Evolutionary conservation across 2,797 vertebrate genomes (phyloP).

Genomic region (Sebastes flavidus): DNA sequence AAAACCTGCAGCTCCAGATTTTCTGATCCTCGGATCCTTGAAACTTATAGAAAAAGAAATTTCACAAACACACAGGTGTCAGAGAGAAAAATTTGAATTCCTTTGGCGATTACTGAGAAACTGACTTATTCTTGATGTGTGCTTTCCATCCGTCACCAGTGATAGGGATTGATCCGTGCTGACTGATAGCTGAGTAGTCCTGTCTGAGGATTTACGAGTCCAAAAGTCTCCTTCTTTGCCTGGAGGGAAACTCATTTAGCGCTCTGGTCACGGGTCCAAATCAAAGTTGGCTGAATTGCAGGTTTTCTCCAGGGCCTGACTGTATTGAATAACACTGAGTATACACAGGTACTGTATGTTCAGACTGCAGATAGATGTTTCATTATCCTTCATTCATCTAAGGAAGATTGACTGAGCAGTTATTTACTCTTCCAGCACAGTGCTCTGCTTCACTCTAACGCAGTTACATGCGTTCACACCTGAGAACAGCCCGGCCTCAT

Average conservation of each 20-base stretch:
- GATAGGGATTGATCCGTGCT: constrained; percentile 18
- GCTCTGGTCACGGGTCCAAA: constrained; percentile 13
- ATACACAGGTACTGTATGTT: constrained; percentile 3
- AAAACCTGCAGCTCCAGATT: not conserved
- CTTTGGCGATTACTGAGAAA: not conserved
- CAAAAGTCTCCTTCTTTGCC: constrained; percentile 14
- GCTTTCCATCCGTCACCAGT: not conserved
- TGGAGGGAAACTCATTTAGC: constrained; percentile 18
- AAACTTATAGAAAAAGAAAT: not conserved
- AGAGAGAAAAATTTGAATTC: not conserved
- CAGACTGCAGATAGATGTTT: constrained; percentile 7
- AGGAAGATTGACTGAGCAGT: not conserved
- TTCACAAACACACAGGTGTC: not conserved
- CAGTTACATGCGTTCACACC: not conserved
- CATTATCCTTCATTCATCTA: not conserved
- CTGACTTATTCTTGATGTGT: not conserved
- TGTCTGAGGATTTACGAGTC: constrained; percentile 13
- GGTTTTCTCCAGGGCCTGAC: not conserved
- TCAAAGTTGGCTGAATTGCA: constrained; percentile 23
- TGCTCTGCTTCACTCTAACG: not conserved
- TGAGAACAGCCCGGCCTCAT: not conserved
- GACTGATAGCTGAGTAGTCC: not conserved
- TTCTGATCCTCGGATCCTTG: not conserved
- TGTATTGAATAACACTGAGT: not conserved
- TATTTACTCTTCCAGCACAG: not conserved